phyloP scores from a whole-genome alignment of 2,888 invertebrate species.

The Pilophorus perplexus region DNA sequence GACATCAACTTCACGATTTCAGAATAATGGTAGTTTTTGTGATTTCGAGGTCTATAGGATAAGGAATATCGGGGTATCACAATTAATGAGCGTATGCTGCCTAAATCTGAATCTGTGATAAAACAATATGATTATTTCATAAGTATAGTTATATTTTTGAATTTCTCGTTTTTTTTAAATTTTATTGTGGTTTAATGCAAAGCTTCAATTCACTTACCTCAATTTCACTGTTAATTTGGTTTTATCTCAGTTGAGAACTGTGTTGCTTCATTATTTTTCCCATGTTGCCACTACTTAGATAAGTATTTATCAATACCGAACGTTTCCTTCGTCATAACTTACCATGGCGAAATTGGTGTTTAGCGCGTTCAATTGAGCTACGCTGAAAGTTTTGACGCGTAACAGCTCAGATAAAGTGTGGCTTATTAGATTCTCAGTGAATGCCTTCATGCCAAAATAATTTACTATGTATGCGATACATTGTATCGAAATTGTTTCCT shows the following conservation, averaged over 20 bases:
- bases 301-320: not conserved
- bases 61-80: slow-evolving; percentile 1
- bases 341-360: too few relatives aligned
- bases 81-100: slow-evolving; percentile 29
- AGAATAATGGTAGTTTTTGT: slow-evolving; percentile 21
- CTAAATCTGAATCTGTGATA: slow-evolving; percentile 39
- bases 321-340: not conserved
- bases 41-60: slow-evolving; percentile 3
- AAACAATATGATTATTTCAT: slow-evolving; percentile 26
- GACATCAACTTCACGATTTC: slow-evolving; percentile 47
- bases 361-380: too few relatives aligned
- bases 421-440: too few relatives aligned
- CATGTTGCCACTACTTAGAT: not conserved
- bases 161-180: slow-evolving; percentile 14
- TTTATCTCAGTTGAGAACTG: not conserved
- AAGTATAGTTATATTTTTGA: slow-evolving; percentile 30
- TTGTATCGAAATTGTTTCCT: too few relatives aligned
- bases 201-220: not conserved
- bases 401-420: too few relatives aligned
- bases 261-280: not conserved
- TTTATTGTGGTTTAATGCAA: not conserved
- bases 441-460: too few relatives aligned
- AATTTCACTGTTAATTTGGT: not conserved
- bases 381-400: too few relatives aligned
- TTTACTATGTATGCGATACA: too few relatives aligned